These are phyloP conservation scores for Hemiprocne comata DNA, from an alignment of 2,113 vertebrate species.

Conservation along the genomic window DNA sequence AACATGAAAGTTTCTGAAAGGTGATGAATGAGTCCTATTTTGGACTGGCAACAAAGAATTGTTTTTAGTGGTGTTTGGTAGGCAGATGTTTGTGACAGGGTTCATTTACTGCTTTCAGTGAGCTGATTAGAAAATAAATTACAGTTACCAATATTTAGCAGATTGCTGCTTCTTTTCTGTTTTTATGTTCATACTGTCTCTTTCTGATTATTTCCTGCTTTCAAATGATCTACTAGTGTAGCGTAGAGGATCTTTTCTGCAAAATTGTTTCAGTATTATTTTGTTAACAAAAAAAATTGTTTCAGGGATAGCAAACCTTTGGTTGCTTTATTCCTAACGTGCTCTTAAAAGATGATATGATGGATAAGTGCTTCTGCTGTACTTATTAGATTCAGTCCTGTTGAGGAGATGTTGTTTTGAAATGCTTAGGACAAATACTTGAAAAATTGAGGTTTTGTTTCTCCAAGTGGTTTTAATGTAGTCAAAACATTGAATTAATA, in stretches of 20 bases:
- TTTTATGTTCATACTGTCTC: background rate
- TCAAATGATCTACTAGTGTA: background rate
- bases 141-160: background rate
- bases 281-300: background rate
- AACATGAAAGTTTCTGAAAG: background rate
- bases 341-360: background rate
- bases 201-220: background rate
- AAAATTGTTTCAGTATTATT: background rate
- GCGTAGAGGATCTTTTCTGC: background rate
- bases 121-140: slow-evolving; percentile 1
- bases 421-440: background rate
- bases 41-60: background rate
- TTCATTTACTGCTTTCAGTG: background rate
- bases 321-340: background rate
- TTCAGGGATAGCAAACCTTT: background rate
- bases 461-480: background rate
- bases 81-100: background rate
- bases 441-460: background rate
- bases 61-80: background rate
- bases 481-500: too few species aligned
- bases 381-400: background rate
- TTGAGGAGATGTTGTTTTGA: background rate
- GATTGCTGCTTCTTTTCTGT: background rate
- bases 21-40: background rate
- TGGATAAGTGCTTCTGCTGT: background rate